phyloP scores from a whole-genome alignment of 2,113 vertebrate genomes.

The Rhinoderma darwinii region DNA sequence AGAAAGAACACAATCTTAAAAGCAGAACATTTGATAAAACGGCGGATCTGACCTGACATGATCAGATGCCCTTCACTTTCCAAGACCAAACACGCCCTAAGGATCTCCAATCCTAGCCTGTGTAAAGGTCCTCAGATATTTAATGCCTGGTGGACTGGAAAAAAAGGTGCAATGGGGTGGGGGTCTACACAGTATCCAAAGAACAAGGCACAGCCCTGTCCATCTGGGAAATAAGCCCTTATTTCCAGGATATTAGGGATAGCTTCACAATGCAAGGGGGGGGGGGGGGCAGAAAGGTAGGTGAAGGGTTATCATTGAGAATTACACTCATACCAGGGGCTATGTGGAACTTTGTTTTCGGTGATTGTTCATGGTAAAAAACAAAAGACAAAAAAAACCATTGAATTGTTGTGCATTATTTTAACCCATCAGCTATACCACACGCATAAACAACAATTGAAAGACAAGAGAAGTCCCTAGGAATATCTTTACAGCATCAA shows the following conservation, averaged over 20 bases:
- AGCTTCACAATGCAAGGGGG: constrained; percentile 20
- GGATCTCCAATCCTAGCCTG: not conserved
- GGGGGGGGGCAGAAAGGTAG: not conserved
- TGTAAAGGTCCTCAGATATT: not conserved
- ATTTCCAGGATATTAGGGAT: constrained; percentile 33
- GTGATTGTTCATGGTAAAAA: constrained; percentile 14
- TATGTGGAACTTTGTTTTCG: not conserved
- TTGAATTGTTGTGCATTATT: constrained; percentile 37
- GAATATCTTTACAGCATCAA: not conserved
- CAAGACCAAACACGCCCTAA: not conserved
- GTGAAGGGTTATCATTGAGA: constrained; percentile 13
- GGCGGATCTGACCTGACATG: not conserved
- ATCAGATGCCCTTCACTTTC: not conserved
- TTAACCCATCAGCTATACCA: not conserved
- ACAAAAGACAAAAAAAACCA: no score
- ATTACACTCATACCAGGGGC: not conserved
- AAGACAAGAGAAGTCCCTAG: constrained; percentile 8
- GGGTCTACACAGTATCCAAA: constrained; percentile 35
- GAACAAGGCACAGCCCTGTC: constrained; percentile 53
- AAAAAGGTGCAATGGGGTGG: not conserved
- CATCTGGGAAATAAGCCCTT: constrained; percentile 47
- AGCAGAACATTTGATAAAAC: not conserved
- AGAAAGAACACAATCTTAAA: not conserved
- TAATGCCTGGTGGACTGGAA: constrained; percentile 19
- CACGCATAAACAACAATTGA: not conserved